phyloP scores from a whole-genome alignment of 2,797 vertebrate genomes.

The Alauda arvensis region DNA sequence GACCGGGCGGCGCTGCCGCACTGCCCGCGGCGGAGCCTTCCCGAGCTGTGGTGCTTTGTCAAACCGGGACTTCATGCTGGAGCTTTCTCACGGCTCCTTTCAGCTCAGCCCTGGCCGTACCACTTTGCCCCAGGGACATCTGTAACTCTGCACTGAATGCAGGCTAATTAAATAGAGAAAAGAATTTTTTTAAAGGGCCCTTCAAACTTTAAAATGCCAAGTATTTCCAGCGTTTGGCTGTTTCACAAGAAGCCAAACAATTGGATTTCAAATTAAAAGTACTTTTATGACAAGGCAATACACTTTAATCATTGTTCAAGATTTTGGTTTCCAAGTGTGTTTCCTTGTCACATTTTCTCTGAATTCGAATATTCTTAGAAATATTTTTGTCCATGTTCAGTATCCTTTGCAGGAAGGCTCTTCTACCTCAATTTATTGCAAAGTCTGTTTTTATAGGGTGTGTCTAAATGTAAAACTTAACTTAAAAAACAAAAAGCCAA shows the following conservation, averaged over 20 bases:
- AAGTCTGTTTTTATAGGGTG: not conserved
- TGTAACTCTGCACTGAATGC: not conserved
- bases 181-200: not conserved
- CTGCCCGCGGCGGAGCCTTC: not conserved
- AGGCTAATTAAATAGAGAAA: not conserved
- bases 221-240: not conserved
- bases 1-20: not conserved
- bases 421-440: not conserved
- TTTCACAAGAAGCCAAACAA: not conserved
- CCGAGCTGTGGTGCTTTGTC: not conserved
- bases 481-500: too few relatives aligned
- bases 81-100: not conserved
- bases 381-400: not conserved
- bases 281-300: not conserved
- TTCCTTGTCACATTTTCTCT: not conserved
- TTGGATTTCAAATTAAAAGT: not conserved
- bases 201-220: not conserved
- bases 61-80: not conserved
- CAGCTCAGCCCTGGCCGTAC: not conserved
- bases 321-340: not conserved
- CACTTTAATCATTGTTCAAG: not conserved
- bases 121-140: not conserved
- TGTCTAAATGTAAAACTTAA: not conserved
- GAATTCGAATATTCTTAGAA: not conserved
- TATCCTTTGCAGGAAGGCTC: not conserved